Base-by-base conservation (phyloP, 2,797 vertebrate species). In the Sebastes wilsoni region DNA sequence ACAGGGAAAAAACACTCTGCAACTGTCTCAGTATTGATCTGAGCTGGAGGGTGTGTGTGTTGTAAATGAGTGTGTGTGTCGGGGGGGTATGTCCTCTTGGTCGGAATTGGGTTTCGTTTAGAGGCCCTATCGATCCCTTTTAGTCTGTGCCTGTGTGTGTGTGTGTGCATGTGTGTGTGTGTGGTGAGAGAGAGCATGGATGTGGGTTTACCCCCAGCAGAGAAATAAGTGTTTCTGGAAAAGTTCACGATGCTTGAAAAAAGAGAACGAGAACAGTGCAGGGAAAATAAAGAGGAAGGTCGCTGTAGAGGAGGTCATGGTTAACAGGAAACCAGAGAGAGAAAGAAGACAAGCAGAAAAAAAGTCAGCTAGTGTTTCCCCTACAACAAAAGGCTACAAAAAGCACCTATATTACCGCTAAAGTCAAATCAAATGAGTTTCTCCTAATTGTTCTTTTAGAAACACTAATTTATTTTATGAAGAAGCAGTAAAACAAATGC, bases 91-190 rank as follows among this genome's bases (percentile, higher is more conserved):
- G 82, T 88, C 87, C 83, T 85, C 85, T 62, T 66, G 59, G 83
- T 25, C 62, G 81, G 85, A 87, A 89, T 87, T 81, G 80, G 82
- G 89, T 92, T 92, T 90, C 80, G 28, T 92, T 92, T 90, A 82
- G 81, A 90, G 77, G 72, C 77, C 82, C 66, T 87, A 93, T 92
- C n/a, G 81, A 93, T 90, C 78, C 34, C 49, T 80, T 82, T 71
- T 18, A 72, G 87, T 78, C 78, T 84, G 81, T 49, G 80, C 22
- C n/a, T 67, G n/a, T 7, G 23, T 72, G 77, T 22, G 58, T 22
- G 49, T 9, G 30, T 36, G 25, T 38, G 73, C 13, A 23, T 60
- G 27, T 32, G 23, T 12, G 54, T 14, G 7, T 9, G 42, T n/a
- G 34, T 13, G 36, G 42, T 46, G 42, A 46, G 66, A 32, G 34